Base-by-base conservation (phyloP, 1,140 invertebrate species). In the Danaus plexippus region DNA sequence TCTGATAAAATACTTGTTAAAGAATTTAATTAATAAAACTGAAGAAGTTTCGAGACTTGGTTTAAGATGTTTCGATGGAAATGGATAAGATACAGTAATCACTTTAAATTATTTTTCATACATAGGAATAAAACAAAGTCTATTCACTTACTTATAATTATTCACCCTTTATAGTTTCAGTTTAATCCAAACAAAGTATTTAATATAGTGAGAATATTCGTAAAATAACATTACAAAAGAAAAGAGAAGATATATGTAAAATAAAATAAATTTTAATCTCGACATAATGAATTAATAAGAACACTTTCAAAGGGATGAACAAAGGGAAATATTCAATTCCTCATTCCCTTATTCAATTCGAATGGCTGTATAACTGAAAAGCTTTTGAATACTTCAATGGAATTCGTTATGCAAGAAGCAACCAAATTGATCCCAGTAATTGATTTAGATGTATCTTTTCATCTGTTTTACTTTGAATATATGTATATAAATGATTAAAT, bases 351-450 rank as follows among this genome's bases (percentile, higher is more conserved):
- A 42, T 57, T 51, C 43, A 52, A 55, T 47, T 47, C 44, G 45
- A 58, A 58, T 52, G 12, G 32, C 50, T 10, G 47, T 47, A 45
- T 22, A 47, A 52, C 41, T 47, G 50, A 43, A 59, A 65, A 68
- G 63, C 59, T 54, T 52, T 61, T 22, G 59, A 55, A 52, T 57
- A 64, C 57, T 55, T 49, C 49, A 57, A 53, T 45, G 11, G 46
- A 56, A 54, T 56, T 45, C 57, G 47, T 59, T 64, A 49, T 42
- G 46, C 43, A 13, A 63, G 65, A 62, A 57, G 59, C 41, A 63
- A 58, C 61, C 58, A 47, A 64, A 69, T 66, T 59, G 66, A 65
- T 66, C 51, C 48, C 18, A 47, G 59, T 66, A 69, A 69, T 69
- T 69, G 57, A 47, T 58, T 58, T 58, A 53, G 22, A 58, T 47